Evolutionary conservation across 1,140 invertebrate genomes (phyloP).

Genomic region (Lepidurus couesii): DNA sequence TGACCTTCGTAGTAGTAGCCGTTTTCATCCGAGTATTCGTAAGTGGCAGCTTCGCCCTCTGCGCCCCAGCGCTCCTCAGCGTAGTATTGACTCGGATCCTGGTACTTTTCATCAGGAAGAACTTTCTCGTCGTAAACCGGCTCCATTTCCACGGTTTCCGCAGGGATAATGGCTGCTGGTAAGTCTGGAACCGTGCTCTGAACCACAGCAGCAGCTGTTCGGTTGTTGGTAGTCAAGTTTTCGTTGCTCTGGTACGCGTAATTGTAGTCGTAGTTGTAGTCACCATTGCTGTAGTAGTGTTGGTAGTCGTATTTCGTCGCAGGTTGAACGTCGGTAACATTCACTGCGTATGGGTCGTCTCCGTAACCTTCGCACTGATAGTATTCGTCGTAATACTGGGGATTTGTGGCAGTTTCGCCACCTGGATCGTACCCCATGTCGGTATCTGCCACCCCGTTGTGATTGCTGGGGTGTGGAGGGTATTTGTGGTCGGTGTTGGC

Average conservation of each 20-base stretch:
- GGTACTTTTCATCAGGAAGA: not conserved
- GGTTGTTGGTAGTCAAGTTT: slow-evolving; percentile 46
- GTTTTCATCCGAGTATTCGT: slow-evolving; percentile 37
- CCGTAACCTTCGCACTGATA: slow-evolving; percentile 31
- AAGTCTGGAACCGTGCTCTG: not conserved
- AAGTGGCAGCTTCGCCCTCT: slow-evolving; percentile 34
- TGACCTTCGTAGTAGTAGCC: slow-evolving; percentile 35
- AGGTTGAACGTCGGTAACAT: slow-evolving; percentile 6
- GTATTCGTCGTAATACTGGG: slow-evolving; percentile 44
- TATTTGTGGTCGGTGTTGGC: not conserved
- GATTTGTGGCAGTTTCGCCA: slow-evolving; percentile 37
- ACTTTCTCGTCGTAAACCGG: not conserved
- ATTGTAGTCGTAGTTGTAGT: slow-evolving; percentile 60
- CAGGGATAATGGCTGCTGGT: no score
- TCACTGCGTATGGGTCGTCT: slow-evolving; percentile 26
- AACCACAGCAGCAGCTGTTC: not conserved
- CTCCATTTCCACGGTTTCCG: not conserved
- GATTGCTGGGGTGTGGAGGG: not conserved
- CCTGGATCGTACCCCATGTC: slow-evolving; percentile 29
- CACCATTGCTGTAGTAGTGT: slow-evolving; percentile 29
- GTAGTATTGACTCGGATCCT: slow-evolving; percentile 34
- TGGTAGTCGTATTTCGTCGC: slow-evolving; percentile 28
- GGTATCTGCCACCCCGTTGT: not conserved
- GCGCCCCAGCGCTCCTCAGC: slow-evolving; percentile 35
- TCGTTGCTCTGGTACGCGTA: slow-evolving; percentile 59